A percentile compares a stretch with the other conserved stretches of the same genome.
Evolutionary conservation across 2,888 invertebrate species (phyloP).

Genomic region (Idaea straminata): DNA sequence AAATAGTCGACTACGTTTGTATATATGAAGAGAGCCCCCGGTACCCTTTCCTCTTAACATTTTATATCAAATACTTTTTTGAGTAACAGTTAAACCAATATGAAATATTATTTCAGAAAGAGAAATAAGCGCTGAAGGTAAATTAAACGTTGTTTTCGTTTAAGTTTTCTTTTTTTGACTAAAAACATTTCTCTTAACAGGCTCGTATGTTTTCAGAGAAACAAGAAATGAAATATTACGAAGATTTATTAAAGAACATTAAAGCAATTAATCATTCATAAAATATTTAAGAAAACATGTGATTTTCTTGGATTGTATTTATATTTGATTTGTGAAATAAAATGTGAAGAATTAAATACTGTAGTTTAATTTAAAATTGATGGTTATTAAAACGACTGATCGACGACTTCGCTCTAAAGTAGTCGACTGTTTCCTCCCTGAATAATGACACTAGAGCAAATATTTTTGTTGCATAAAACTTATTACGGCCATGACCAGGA

Average conservation of each 20-base stretch:
- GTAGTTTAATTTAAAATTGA: slow-evolving; percentile 6
- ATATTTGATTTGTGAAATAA: slow-evolving; percentile 6
- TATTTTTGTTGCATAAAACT: too few species aligned
- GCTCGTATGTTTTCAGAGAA: slow-evolving; percentile 29
- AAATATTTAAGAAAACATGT: too few species aligned
- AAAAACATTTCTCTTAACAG: neutral
- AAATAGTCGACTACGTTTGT: too few species aligned
- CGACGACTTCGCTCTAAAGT: too few species aligned
- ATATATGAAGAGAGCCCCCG: too few species aligned
- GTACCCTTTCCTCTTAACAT: too few species aligned
- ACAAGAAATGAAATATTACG: slow-evolving; percentile 30
- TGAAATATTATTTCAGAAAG: slow-evolving; percentile 28
- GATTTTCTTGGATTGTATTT: too few species aligned
- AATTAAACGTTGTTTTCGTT: slow-evolving; percentile 5
- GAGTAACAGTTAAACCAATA: neutral
- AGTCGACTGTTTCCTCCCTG: too few species aligned
- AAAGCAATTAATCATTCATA: slow-evolving; percentile 17
- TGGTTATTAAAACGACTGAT: too few species aligned
- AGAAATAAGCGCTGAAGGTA: slow-evolving; percentile 47
- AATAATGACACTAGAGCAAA: too few species aligned
- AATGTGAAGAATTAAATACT: neutral
- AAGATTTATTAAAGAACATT: slow-evolving; percentile 21
- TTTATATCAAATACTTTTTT: neutral
- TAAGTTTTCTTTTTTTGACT: slow-evolving; percentile 14
- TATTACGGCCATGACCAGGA: too few species aligned